These are phyloP conservation scores for Temnothorax ravouxi DNA, from an alignment of 2,888 invertebrate genomes.

Conservation along the genomic window DNA sequence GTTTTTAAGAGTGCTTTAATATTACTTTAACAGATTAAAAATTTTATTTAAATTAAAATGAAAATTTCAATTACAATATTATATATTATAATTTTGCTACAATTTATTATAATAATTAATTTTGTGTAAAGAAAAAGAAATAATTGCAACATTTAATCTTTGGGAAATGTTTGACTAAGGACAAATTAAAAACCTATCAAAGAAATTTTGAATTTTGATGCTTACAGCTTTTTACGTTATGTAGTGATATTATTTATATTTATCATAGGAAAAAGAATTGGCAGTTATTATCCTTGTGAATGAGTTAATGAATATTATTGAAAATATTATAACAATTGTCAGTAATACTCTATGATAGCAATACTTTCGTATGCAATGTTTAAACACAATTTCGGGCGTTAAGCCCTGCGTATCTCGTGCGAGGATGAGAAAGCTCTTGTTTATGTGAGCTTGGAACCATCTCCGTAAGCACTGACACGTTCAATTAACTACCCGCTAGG, in stretches of 20 bases:
- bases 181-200: background rate
- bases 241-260: background rate
- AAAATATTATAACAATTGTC: background rate
- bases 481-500: conserved; percentile 76
- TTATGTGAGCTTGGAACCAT: conserved; percentile 69
- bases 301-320: background rate
- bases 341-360: background rate
- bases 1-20: background rate
- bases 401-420: conserved; percentile 42
- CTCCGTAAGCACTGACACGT: conserved; percentile 77
- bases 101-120: background rate
- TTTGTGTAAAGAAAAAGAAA: background rate
- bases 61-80: conserved; percentile 1
- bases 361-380: conserved; percentile 2
- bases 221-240: background rate
- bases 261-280: background rate
- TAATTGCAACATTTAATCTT: background rate
- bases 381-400: conserved; percentile 35
- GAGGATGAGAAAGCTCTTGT: conserved; percentile 71
- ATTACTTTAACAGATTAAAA: background rate
- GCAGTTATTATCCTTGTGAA: background rate
- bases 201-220: background rate
- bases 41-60: background rate
- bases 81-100: background rate
- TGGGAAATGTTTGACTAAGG: background rate